Percentiles rank a stretch among this genome's conserved stretches.
Conservation (phyloP, 1,140 invertebrate species). For the Bacillus rossius region DNA sequence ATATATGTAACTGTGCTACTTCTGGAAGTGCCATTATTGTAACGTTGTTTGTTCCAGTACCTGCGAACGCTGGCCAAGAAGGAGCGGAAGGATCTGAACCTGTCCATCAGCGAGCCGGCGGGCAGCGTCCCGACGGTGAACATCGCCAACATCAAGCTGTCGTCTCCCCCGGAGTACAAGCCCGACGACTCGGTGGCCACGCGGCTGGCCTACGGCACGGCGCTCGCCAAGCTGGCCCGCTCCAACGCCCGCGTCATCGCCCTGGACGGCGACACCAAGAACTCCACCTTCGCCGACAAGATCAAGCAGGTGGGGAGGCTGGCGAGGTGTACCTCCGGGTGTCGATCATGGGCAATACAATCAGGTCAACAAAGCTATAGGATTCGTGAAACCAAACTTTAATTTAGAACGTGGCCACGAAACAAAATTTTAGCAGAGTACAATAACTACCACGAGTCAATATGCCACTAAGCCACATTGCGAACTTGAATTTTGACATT, state of each 20-base stretch:
- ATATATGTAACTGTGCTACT: too few relatives aligned
- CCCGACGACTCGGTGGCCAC: constrained; percentile 81
- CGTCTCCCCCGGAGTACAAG: constrained; percentile 83
- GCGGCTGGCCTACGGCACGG: constrained; percentile 90
- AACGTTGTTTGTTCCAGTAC: constrained; percentile 44
- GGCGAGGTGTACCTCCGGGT: too few relatives aligned
- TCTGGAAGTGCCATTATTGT: too few relatives aligned
- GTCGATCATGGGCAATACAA: too few relatives aligned
- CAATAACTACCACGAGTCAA: too few relatives aligned
- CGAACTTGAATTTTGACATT: too few relatives aligned
- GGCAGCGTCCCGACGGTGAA: constrained; percentile 65
- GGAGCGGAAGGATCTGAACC: constrained; percentile 46
- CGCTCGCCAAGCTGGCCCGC: constrained; percentile 82
- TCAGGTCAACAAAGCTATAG: too few relatives aligned
- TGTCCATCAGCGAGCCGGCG: constrained; percentile 58
- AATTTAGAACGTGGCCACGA: too few relatives aligned
- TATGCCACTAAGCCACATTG: too few relatives aligned
- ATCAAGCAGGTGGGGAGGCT: constrained; percentile 64
- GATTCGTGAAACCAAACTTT: too few relatives aligned
- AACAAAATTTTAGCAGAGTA: too few relatives aligned
- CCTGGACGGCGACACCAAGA: constrained; percentile 96
- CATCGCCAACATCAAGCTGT: constrained; percentile 69
- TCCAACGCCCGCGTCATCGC: constrained; percentile 82
- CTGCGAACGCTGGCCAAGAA: constrained; percentile 61
- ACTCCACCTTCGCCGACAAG: constrained; percentile 95